Base-by-base conservation (phyloP, 2,888 invertebrate species). In the Acleris sparsana region DNA sequence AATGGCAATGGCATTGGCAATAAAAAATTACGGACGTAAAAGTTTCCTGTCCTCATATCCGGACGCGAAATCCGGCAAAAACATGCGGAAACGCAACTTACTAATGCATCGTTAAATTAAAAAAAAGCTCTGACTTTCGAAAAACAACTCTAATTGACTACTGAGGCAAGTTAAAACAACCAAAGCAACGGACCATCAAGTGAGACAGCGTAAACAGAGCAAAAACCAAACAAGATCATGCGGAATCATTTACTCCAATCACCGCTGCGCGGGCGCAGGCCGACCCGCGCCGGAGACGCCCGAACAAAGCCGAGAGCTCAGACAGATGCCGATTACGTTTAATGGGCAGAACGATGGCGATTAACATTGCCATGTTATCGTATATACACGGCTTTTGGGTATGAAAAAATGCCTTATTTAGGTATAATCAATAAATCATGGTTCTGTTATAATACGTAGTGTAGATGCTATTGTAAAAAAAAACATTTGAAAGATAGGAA, bases 191-290 rank as follows among this genome's bases (percentile, higher is more conserved):
- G 77, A 80, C 74, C 79, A 80, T 83, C 83, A 84, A 82, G 73
- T 75, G 75, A 76, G 83, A 82, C 86, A 82, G 75, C 68, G 82
- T 85, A 87, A 88, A 87, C 83, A 85, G 86, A 87, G 78, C 86
- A 89, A 89, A 88, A 90, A 86, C 80, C 72, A 84, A 87, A 88
- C 88, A 82, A 84, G 86, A 87, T 87, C 88, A 89, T 85, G 86
- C 82, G 86, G 88, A 88, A 88, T 89, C 89, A 86, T 88, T 91
- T 89, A 89, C 88, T 87, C 83, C 87, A 86, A 88, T 87, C 87
- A 83, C 79, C 78, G 81, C 77, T 72, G 75, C 69, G 57, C 48
- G 22, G 46, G 53, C 53, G 60, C 71, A 67, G 61, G 53, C 51
- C 74, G 69, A 73, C 75, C 77, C 69, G 77, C 71, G 75, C 71